Conservation (phyloP, 2,888 invertebrate genomes). For the Clostera curtula region DNA sequence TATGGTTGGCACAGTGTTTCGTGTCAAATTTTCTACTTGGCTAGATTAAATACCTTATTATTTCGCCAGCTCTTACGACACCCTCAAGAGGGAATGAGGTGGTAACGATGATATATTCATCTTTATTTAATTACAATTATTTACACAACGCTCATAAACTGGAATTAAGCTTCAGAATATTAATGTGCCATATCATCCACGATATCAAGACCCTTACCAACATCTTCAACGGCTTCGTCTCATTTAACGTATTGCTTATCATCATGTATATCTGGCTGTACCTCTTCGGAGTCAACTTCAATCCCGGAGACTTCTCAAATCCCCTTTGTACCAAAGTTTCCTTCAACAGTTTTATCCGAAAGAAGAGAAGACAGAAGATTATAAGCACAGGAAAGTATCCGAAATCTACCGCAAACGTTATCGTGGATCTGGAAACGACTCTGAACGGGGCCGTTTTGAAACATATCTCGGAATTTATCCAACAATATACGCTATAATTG, state of each 20-base stretch:
- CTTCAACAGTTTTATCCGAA: not conserved
- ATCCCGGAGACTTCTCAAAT: not conserved
- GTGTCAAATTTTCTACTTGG: too few species aligned
- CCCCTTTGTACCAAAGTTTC: too few species aligned
- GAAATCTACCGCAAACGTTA: not conserved
- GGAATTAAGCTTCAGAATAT: too few species aligned
- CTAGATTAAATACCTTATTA: too few species aligned
- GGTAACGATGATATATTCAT: too few species aligned
- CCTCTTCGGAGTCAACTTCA: not conserved
- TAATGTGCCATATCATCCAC: not conserved
- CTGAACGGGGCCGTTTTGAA: not conserved
- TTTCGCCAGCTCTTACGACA: too few species aligned
- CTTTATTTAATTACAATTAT: too few species aligned
- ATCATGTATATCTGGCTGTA: not conserved
- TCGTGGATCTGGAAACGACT: not conserved
- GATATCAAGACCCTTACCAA: not conserved
- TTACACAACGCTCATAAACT: too few species aligned
- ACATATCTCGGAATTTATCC: not conserved
- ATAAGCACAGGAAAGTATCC: not conserved
- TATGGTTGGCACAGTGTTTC: too few species aligned
- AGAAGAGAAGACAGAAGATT: not conserved
- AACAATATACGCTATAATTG: not conserved
- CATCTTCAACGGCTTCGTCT: not conserved
- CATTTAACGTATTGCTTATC: not conserved
- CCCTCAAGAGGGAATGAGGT: too few species aligned